These are phyloP conservation scores for Chaetops frenatus DNA, from an alignment of 2,113 vertebrate genomes.

Conservation along the genomic window DNA sequence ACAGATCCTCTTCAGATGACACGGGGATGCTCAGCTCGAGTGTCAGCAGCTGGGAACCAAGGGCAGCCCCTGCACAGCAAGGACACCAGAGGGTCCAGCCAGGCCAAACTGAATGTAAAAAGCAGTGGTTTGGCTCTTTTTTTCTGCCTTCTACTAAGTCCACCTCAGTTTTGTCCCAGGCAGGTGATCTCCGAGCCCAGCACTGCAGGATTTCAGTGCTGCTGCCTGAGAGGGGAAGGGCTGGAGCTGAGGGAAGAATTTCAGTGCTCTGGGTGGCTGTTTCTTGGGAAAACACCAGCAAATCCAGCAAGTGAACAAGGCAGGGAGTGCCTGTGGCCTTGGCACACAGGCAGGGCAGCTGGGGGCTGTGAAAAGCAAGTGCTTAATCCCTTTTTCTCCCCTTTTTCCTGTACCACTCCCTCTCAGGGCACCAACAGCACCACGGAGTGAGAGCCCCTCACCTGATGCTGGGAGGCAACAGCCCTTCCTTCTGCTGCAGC, in stretches of 20 bases:
- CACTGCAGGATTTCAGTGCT: not conserved
- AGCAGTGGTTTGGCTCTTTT: accelerated
- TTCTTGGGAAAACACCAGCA: not conserved
- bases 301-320: not conserved
- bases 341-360: accelerated
- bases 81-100: not conserved
- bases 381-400: not conserved
- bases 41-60: not conserved
- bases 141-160: not conserved
- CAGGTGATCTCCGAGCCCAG: accelerated
- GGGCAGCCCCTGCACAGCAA: not conserved
- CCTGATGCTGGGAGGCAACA: not conserved
- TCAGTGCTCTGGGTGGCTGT: not conserved
- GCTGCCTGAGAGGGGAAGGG: not conserved
- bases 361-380: accelerated
- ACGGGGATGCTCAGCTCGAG: accelerated
- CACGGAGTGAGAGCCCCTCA: accelerated
- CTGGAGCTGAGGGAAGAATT: not conserved
- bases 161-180: not conserved
- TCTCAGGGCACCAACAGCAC: accelerated
- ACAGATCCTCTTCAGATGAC: not conserved
- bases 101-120: not conserved
- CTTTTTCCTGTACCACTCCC: not conserved
- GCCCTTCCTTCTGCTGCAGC: not conserved
- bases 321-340: not conserved